These are phyloP conservation scores for Malurus splendens DNA, from an alignment of 2,797 vertebrate species.

Conservation along the genomic window DNA sequence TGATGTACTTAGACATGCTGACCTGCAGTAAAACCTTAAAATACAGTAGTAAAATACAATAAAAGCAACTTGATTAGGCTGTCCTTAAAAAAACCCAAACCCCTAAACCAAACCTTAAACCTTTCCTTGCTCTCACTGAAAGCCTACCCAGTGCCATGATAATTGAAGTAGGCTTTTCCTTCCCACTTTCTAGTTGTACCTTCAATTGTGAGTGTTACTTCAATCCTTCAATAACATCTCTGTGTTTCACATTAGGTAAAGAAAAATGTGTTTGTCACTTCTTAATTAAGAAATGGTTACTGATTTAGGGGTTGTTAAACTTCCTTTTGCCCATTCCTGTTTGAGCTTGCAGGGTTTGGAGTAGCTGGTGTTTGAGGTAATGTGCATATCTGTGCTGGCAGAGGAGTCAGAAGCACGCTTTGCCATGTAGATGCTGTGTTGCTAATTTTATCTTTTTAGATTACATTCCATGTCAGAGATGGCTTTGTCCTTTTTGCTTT, in stretches of 20 bases:
- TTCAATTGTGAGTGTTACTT: not conserved
- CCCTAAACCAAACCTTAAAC: not conserved
- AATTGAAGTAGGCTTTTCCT: not conserved
- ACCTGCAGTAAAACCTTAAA: not conserved
- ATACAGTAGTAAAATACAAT: not conserved
- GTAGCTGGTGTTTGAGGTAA: not conserved
- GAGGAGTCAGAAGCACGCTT: not conserved
- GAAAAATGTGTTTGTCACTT: not conserved
- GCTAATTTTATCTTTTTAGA: not conserved
- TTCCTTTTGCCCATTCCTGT: rapidly evolving
- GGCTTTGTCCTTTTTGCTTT: not conserved
- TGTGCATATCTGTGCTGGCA: not conserved
- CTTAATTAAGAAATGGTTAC: not conserved
- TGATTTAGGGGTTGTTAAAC: not conserved
- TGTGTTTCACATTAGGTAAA: not conserved
- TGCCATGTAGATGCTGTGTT: not conserved
- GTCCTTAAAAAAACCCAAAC: not conserved
- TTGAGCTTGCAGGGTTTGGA: not conserved
- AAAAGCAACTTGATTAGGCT: not conserved
- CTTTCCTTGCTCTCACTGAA: not conserved
- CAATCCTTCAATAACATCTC: not conserved
- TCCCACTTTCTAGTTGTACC: not conserved
- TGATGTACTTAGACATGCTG: not conserved
- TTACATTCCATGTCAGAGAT: not conserved
- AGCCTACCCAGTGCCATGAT: not conserved